Evolutionary conservation across 2,113 vertebrate species (phyloP), one percentile per base, ranked within the genome.

Genomic region (Ammodytes marinus): DNA sequence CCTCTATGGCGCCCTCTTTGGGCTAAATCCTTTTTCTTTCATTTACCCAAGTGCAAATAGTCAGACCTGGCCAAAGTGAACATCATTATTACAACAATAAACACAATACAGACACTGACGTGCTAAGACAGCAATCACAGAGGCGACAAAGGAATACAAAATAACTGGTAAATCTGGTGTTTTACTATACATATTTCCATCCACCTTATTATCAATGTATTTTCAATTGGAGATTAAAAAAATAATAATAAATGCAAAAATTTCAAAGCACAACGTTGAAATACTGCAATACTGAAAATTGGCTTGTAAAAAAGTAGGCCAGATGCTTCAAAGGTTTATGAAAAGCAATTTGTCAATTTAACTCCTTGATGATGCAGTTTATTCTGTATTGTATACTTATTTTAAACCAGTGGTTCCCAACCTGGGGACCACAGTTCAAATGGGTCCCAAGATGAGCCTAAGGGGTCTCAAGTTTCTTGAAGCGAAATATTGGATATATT

Each of bases 1-100:
- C 71, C 60, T 52, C 43, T 12, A 73, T 76, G 50, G 61, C 14
- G 37, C 60, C 58, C 47, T 60, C 53, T 71, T 79, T 71, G 37
- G 70, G 59, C 3, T 37, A 37, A 59, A 53, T n/a, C 19, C 4
- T n/a, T 8, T 40, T 37, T n/a, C 43, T 46, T 27, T 46, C 6
- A 5, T 47, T 47, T 14, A 39, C 11, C 12, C 11, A 5, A 47
- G 15, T n/a, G n/a, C 42, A 43, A 27, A 15, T 7, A 15, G 27
- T 37, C 61, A 10, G 39, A 63, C 11, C n/a, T 45, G n/a, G 19
- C n/a, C 27, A 58, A 58, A 12, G 37, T 11, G 3, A 58, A 54
- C 17, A 7, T n/a, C 6, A n/a, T 3, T 54, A 10, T 54, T 54
- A 19, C n/a, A 45, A 43, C 40, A 43, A 61, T 11, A 35, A 65